Evolutionary conservation across 2,113 vertebrate species (phyloP), one percentile per base, ranked within the genome.

Genomic region (Hippocampus guttulatus): DNA sequence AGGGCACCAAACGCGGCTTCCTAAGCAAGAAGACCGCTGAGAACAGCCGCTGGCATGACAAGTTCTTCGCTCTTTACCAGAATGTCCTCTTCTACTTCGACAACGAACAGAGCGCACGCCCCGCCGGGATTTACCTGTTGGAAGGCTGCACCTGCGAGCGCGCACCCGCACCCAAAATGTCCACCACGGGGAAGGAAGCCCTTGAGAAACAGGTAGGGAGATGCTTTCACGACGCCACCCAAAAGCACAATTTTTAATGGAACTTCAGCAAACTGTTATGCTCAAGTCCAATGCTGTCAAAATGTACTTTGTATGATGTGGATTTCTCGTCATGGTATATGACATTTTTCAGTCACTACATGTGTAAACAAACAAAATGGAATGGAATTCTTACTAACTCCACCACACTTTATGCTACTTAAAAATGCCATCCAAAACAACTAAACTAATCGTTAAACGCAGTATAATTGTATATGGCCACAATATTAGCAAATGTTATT

Each of bases 11-110:
- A 88, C 94, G 96, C 80, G 95, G 97, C 77, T 94, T 91, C 88
- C 91, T 98, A 82, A 93, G 94, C 91, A 98, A 98, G 91, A 96
- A 95, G 92, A 93, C 94, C 1, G 89, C 97, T 27, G 97, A 98
- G 87, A 96, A 95, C 85, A 98, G 94, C 91, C 94, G 95, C 72
- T 98, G 97, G 97, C 95, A 97, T 79, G 96, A 97, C 68, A 98
- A 96, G 92, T 98, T 94, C 93, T 98, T 98, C 87, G 94, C 95
- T 3, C 94, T 98, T 8, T 96, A 96, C 86, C 96, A 98, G 76
- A 98, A 98, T 91, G 88, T 98, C 66, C 92, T 98, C 18, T 98
- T 98, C 90, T 98, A 97, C 92, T 98, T 96, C 88, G 97, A 98
- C 81, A 93, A 92, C 70, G 97, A 98, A 89, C 95, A 97, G 82